Conservation (phyloP, 2,888 invertebrate genomes). For the Microctonus brassicae region DNA sequence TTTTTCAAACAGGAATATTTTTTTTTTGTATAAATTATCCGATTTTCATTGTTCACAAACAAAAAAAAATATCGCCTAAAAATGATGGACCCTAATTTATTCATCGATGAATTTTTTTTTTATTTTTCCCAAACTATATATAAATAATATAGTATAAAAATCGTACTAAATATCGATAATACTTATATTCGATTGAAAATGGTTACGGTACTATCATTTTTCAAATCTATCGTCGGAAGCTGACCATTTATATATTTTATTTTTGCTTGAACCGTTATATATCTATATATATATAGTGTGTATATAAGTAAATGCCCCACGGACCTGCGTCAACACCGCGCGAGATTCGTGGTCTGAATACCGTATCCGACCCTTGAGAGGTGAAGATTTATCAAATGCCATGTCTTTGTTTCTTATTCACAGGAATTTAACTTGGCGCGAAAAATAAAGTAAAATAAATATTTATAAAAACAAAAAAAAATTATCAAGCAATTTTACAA, state of each 20-base stretch:
- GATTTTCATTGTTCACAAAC: too few species aligned
- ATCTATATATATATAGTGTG: too few species aligned
- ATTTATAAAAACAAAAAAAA: constrained; percentile 13
- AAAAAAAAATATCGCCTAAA: too few species aligned
- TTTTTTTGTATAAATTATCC: too few species aligned
- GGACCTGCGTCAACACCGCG: constrained; percentile 33
- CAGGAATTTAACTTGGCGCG: constrained; percentile 15
- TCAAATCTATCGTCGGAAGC: constrained; percentile 43
- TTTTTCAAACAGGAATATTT: too few species aligned
- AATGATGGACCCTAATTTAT: too few species aligned
- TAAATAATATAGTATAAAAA: constrained; percentile 8
- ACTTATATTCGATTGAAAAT: constrained; percentile 17
- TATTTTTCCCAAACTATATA: constrained; percentile 50
- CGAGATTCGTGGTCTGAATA: constrained; percentile 48
- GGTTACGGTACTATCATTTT: constrained; percentile 35
- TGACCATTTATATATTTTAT: constrained; percentile 35
- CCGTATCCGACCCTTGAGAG: constrained; percentile 45
- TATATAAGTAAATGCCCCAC: constrained; percentile 28
- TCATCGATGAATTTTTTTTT: too few species aligned
- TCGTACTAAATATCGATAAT: background rate
- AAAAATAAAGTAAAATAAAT: background rate
- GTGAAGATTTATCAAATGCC: constrained; percentile 45
- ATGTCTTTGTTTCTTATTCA: constrained; percentile 23
- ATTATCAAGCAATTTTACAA: background rate
- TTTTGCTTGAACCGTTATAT: constrained; percentile 5